Base-by-base conservation (phyloP, 2,113 vertebrate genomes). In the Suncus etruscus region DNA sequence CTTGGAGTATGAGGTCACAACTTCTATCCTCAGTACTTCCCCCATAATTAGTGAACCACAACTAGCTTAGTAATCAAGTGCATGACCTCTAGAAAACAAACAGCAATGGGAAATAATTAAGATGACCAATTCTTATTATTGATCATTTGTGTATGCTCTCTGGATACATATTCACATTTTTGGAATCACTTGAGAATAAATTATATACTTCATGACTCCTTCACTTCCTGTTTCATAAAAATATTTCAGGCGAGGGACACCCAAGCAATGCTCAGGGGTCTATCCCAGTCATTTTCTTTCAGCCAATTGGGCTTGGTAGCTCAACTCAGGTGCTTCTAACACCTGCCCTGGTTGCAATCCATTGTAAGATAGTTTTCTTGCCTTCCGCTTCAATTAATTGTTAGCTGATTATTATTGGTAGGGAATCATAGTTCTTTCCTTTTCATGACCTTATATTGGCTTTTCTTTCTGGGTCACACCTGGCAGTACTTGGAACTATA, bases 321-420 rank as follows among this genome's bases (percentile, higher is more conserved):
- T 50, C 31, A 90, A 69, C 14, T 77, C 68, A 63, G n/a, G 45
- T 16, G 50, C 11, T 58, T 77, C 54, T 4, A 87, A 58, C 58
- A 58, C 48, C 81, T 61, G 65, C 24, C 12, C 18, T 18, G 25
- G 45, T 76, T 79, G 66, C 61, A 72, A 27, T 73, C 24, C 73
- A 51, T 45, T 58, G 1, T 83, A 81, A 91, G 39, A 18, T 15
- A 91, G 51, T 25, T 81, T 31, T 15, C 20, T 20, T 65, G 45
- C 29, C 15, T 12, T 39, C 24, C 54, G 14, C 18, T 54, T 54
- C 54, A 54, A 54, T 54, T 54, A 54, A 54, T 54, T 14, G 18
- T 54, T 54, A 54, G 54, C 8, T 72, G 27, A 25, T 83, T 91
- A 68, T 87, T 90, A 91, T 70, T 91, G 58, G 6, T 18, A 79